Base-by-base conservation (phyloP, 2,888 invertebrate genomes). In the Cerceris rybyensis region DNA sequence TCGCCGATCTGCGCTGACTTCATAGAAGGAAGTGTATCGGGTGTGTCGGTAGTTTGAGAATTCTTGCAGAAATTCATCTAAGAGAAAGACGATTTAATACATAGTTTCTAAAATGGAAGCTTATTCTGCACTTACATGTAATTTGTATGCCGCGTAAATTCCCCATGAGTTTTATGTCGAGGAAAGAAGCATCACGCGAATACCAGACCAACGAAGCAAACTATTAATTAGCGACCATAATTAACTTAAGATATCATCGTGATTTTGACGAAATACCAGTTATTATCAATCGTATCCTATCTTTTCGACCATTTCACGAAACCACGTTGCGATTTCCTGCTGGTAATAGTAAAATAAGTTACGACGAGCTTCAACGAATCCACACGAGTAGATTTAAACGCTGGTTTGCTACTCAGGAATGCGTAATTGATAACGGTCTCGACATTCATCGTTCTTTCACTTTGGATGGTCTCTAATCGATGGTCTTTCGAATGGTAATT, bases 401-500 rank as follows among this genome's bases (percentile, higher is more conserved):
- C 52, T 59, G 42, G 63, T 63, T 78, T 77, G 78, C 83, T 66
- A 76, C 72, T 61, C 75, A 87, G 86, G 87, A 88, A 89, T 88
- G 86, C 87, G 84, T 86, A 88, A 89, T 89, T 86, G 86, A 88
- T 89, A 88, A 88, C 88, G 89, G 89, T 88, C 84, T 82, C 77
- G 69, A 61, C 78, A 72, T 52, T 76, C 64, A 41, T 78, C 66
- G 74, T 65, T 76, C 81, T 75, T 76, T 66, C 76, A 69, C 63
- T 70, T 78, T 66, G 58, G 60, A 6, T 42, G n/a, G 61, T 46
- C 69, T 64, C 71, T 65, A 72, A 78, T 66, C 61, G 71, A 66
- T 78, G 55, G 50, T 17, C 49, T 13, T 50, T 54, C 60, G 13
- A 68, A 60, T 69, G 60, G 72, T 58, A 74, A 50, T 50, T 50